A percentile compares a stretch with the other conserved stretches of the same genome.
Evolutionary conservation across 2,113 vertebrate genomes (phyloP).

Genomic region (Dasyornis broadbenti): DNA sequence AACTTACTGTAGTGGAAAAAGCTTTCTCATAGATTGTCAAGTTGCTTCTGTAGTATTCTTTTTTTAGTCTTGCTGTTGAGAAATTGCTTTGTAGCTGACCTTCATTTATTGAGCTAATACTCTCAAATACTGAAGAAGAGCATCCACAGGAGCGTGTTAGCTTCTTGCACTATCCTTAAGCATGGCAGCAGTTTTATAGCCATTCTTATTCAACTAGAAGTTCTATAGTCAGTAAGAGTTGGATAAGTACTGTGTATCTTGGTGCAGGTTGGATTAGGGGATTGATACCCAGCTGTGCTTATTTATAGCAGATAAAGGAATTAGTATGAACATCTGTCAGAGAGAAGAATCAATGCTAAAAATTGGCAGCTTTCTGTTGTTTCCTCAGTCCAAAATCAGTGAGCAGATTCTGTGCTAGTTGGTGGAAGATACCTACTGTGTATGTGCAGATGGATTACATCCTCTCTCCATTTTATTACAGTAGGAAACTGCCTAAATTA

Average conservation of each 20-base stretch:
- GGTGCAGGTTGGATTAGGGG: not conserved
- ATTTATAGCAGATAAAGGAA: not conserved
- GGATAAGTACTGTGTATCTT: not conserved
- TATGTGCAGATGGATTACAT: not conserved
- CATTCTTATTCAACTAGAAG: not conserved
- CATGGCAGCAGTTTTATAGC: not conserved
- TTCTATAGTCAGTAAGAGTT: not conserved
- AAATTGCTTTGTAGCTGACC: constrained; percentile 22
- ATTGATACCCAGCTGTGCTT: not conserved
- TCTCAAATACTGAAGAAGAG: not conserved
- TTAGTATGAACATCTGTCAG: not conserved
- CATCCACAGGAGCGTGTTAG: not conserved
- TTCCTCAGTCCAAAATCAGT: not conserved
- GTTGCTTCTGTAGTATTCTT: constrained; percentile 12
- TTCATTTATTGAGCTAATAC: constrained; percentile 12
- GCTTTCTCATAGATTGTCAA: not conserved
- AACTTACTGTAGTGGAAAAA: not conserved
- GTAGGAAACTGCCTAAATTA: constrained; percentile 10
- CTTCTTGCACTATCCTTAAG: not conserved
- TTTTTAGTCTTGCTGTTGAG: constrained; percentile 22
- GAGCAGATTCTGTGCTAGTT: not conserved
- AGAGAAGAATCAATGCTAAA: not conserved
- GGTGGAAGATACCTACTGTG: not conserved
- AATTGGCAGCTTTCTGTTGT: not conserved
- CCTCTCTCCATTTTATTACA: not conserved